phyloP scores from a whole-genome alignment of 2,888 invertebrate genomes.

The Drosophila infuscata region DNA sequence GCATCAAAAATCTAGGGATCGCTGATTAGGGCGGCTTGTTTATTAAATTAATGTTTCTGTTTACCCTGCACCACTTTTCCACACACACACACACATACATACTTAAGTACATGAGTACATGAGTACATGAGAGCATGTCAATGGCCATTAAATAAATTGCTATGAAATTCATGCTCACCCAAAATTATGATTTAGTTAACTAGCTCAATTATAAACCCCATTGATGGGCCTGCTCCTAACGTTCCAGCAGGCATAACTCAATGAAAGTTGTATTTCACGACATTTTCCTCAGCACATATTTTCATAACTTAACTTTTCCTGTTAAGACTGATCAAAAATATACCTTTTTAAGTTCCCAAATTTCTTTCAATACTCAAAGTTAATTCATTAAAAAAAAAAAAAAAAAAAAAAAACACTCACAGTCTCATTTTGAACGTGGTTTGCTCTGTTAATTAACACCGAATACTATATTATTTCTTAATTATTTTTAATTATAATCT shows the following conservation, averaged over 20 bases:
- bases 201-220: not conserved
- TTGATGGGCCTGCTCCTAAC: not conserved
- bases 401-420: too few species aligned
- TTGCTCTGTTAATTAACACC: not conserved
- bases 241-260: not conserved
- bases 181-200: slow-evolving; percentile 10
- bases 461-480: not conserved
- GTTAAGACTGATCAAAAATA: not conserved
- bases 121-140: slow-evolving; percentile 16
- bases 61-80: slow-evolving; percentile 14
- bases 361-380: not conserved
- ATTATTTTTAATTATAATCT: not conserved
- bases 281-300: not conserved
- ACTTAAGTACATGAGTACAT: not conserved
- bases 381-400: not conserved
- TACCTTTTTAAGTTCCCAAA: not conserved
- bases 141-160: slow-evolving; percentile 29
- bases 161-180: slow-evolving; percentile 12
- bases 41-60: slow-evolving; percentile 67
- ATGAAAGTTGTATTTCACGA: not conserved
- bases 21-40: slow-evolving; percentile 42
- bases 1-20: slow-evolving; percentile 45
- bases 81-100: not conserved
- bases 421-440: not conserved
- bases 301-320: not conserved